Conservation (phyloP, 2,797 vertebrate genomes). For the Acrossocheilus fasciatus region DNA sequence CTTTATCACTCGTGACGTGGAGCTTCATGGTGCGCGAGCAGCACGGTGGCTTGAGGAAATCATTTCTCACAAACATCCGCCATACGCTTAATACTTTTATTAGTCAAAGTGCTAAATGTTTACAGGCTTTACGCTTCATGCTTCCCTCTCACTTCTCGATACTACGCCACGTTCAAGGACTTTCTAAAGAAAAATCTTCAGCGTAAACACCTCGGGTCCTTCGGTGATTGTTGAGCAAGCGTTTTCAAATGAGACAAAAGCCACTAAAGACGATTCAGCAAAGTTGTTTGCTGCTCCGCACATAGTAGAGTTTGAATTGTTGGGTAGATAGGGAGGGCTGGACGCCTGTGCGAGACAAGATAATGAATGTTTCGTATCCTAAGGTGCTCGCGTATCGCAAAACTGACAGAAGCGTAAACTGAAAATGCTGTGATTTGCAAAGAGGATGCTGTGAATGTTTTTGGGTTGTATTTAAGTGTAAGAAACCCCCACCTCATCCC, state of each 20-base stretch:
- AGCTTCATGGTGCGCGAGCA: neutral
- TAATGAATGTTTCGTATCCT: slow-evolving; percentile 59
- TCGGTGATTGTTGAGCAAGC: slow-evolving; percentile 52
- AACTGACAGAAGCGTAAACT: slow-evolving; percentile 15
- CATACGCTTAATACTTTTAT: slow-evolving; percentile 2
- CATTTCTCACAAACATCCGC: neutral
- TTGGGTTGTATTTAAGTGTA: slow-evolving; percentile 40
- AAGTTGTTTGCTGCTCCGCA: slow-evolving; percentile 16
- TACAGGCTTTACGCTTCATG: neutral
- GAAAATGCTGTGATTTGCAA: slow-evolving; percentile 42
- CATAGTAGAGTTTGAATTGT: slow-evolving; percentile 29
- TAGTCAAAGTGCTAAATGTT: slow-evolving; percentile 36
- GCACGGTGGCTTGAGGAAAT: slow-evolving; percentile 1
- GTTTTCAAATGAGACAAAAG: slow-evolving; percentile 45
- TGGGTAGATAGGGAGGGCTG: slow-evolving; percentile 22
- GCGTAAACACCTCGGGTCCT: slow-evolving; percentile 24
- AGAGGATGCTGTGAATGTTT: slow-evolving; percentile 29
- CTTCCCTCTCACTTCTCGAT: neutral
- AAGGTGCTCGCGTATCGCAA: slow-evolving; percentile 30
- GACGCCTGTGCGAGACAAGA: slow-evolving; percentile 44
- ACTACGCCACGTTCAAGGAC: slow-evolving; percentile 27
- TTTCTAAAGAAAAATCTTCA: slow-evolving; percentile 41
- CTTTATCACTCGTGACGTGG: slow-evolving; percentile 36
- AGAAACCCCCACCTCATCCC: slow-evolving; percentile 13
- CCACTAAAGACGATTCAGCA: slow-evolving; percentile 24